Evolutionary conservation across 2,888 invertebrate species (phyloP).

Genomic region (Leptopilina myrica): DNA sequence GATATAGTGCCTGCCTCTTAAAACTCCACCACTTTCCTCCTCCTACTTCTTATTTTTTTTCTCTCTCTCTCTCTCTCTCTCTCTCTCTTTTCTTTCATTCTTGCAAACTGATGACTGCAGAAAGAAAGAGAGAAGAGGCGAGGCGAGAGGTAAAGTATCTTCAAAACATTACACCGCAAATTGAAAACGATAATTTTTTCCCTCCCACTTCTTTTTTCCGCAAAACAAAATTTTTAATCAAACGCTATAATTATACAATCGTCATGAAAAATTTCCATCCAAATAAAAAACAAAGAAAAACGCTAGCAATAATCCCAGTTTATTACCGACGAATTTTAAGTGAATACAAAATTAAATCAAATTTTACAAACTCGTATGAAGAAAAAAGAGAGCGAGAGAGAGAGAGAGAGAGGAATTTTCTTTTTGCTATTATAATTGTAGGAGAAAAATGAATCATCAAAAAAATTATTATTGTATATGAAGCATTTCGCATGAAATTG

Average conservation of each 20-base stretch:
- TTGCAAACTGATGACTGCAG: not conserved
- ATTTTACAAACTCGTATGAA: no score
- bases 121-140: no score
- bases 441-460: not conserved
- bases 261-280: not conserved
- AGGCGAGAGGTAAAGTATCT: no score
- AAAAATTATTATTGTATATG: not conserved
- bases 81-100: not conserved
- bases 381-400: not conserved
- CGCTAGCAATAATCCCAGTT: not conserved
- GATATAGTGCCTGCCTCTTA: constrained; percentile 8
- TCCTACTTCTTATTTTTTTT: no score
- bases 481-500: constrained; percentile 4
- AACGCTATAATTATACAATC: not conserved
- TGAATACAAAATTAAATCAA: not conserved
- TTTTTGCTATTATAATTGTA: no score
- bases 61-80: not conserved
- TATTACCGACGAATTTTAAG: not conserved
- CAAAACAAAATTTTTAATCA: not conserved
- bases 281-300: not conserved
- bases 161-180: not conserved
- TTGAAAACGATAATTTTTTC: not conserved
- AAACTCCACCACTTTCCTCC: not conserved
- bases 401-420: no score
- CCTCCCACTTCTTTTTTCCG: not conserved